A percentile compares a stretch with the other conserved stretches of the same genome.
Conservation (phyloP, 2,888 invertebrate species). For the Erannis defoliaria region DNA sequence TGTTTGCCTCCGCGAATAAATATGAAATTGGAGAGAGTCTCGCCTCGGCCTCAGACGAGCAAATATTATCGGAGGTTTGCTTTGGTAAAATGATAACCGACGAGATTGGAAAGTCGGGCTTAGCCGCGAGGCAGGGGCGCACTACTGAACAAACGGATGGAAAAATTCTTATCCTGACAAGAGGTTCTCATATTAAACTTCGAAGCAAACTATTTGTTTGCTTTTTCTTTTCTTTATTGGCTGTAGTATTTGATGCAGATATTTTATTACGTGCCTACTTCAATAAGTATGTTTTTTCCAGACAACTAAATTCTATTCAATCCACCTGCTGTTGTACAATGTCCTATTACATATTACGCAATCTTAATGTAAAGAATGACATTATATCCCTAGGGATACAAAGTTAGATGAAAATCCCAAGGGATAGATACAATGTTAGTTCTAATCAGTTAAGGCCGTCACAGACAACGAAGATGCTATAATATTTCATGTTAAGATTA, state of each 20-base stretch:
- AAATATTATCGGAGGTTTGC: constrained; percentile 84
- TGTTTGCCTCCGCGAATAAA: constrained; percentile 85
- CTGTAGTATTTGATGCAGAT: constrained; percentile 8
- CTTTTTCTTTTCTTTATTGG: constrained; percentile 34
- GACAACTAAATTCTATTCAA: too few relatives aligned
- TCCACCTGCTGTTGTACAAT: too few relatives aligned
- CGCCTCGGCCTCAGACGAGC: constrained; percentile 75
- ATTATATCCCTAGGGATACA: too few relatives aligned
- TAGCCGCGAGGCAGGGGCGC: constrained; percentile 70
- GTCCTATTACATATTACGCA: too few relatives aligned
- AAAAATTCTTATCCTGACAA: constrained; percentile 50
- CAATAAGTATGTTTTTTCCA: background rate
- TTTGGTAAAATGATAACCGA: constrained; percentile 86
- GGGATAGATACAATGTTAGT: too few relatives aligned
- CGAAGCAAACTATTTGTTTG: constrained; percentile 35
- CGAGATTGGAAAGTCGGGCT: constrained; percentile 84
- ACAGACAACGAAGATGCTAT: too few relatives aligned
- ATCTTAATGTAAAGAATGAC: too few relatives aligned
- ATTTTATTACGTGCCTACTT: background rate
- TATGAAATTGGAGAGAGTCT: constrained; percentile 85
- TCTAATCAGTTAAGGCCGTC: too few relatives aligned
- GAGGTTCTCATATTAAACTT: constrained; percentile 50
- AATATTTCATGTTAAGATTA: too few relatives aligned
- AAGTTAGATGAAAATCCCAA: too few relatives aligned
- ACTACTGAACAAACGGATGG: constrained; percentile 61